Evolutionary conservation across 2,797 vertebrate genomes (phyloP).

Genomic region (Glyptemys insculpta): DNA sequence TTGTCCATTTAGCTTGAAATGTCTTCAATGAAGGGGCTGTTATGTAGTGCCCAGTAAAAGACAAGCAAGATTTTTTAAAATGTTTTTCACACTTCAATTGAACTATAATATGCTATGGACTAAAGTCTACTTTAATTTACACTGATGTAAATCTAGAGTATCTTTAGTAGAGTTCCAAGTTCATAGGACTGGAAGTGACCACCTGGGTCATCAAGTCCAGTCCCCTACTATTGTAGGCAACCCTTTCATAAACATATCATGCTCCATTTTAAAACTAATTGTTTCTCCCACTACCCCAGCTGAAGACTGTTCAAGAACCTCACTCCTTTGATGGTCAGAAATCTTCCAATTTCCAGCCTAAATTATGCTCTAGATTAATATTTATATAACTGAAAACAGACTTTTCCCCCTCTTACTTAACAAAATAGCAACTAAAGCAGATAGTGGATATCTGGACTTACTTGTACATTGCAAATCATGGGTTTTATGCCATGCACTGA

Average conservation of each 20-base stretch:
- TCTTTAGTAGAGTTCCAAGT: background rate
- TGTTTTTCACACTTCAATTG: background rate
- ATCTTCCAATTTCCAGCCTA: background rate
- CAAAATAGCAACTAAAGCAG: too few species aligned
- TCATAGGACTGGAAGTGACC: background rate
- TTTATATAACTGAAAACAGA: background rate
- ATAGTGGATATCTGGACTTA: background rate
- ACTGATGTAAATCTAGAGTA: conserved; percentile 3
- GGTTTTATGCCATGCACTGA: background rate
- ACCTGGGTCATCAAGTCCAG: background rate
- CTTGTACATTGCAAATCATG: background rate
- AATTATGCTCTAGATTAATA: background rate
- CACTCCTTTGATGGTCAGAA: background rate
- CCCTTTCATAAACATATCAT: too few species aligned
- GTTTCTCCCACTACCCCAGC: background rate
- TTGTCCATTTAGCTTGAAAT: background rate
- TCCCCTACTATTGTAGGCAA: too few species aligned
- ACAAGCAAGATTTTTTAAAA: background rate
- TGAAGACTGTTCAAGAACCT: background rate
- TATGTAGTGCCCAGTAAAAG: background rate
- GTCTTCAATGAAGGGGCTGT: background rate
- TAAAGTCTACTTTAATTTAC: background rate
- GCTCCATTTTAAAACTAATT: too few species aligned
- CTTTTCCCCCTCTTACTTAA: background rate
- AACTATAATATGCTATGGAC: background rate